These are phyloP conservation scores for Cherax quadricarinatus DNA, from an alignment of 1,140 invertebrate species.

Conservation along the genomic window DNA sequence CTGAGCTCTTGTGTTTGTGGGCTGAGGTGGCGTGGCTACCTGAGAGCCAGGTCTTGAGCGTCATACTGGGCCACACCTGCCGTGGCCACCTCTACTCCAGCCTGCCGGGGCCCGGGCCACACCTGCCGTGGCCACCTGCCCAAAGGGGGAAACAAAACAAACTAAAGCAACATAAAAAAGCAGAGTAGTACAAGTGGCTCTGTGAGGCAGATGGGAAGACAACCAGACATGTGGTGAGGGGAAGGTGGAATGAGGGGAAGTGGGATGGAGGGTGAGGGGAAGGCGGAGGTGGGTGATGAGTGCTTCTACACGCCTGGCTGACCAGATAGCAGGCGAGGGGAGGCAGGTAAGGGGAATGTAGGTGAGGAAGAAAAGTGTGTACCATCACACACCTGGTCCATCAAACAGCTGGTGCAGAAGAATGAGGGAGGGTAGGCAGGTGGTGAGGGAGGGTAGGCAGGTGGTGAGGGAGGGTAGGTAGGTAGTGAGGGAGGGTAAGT, in stretches of 20 bases:
- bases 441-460: too few species aligned
- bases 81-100: not conserved
- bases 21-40: constrained; percentile 34
- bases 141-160: constrained; percentile 25
- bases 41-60: constrained; percentile 63
- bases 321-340: too few species aligned
- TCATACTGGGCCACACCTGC: constrained; percentile 37
- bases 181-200: not conserved
- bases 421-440: too few species aligned
- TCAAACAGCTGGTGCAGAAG: not conserved
- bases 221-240: not conserved
- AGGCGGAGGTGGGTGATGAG: not conserved
- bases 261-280: not conserved
- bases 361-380: too few species aligned
- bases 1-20: constrained; percentile 31
- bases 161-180: constrained; percentile 37
- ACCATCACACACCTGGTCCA: too few species aligned
- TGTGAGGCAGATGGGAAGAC: not conserved
- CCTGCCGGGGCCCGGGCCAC: not conserved
- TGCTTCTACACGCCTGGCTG: too few species aligned
- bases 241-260: not conserved
- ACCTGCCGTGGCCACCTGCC: not conserved
- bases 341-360: too few species aligned
- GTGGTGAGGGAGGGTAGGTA: too few species aligned
- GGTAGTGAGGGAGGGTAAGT: too few species aligned